Evolutionary conservation across 53 echinoderm and acorn worm species (phyloP).

Genomic region (Mesocentrotus franciscanus): DNA sequence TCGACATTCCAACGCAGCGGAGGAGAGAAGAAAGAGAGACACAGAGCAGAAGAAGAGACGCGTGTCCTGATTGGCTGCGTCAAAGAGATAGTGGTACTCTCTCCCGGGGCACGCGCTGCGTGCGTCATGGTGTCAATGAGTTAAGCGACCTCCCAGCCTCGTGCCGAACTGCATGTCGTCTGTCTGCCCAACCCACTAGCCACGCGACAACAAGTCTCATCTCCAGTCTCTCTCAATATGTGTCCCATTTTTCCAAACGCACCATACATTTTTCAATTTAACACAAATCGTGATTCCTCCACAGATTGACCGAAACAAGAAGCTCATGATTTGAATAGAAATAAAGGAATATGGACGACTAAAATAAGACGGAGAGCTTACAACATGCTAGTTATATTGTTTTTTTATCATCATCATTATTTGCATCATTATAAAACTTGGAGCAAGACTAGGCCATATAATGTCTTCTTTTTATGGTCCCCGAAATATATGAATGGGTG

Average conservation of each 20-base stretch:
- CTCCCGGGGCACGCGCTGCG: constrained; percentile 45
- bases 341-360: background rate
- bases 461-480: background rate
- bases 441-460: background rate
- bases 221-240: background rate
- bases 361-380: background rate
- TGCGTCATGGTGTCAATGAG: constrained; percentile 14
- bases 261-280: background rate
- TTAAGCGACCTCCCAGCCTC: constrained; percentile 52
- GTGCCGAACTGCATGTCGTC: constrained; percentile 20
- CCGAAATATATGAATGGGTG: constrained; percentile 13
- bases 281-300: background rate
- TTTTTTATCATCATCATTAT: background rate
- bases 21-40: constrained; percentile 1
- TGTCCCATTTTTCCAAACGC: background rate
- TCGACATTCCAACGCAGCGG: constrained; percentile 58
- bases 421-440: background rate
- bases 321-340: background rate
- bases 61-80: constrained; percentile 38
- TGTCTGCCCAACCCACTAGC: constrained; percentile 25
- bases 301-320: background rate
- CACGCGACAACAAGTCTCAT: constrained; percentile 14
- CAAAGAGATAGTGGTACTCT: constrained; percentile 39
- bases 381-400: background rate
- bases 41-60: background rate